Conservation (phyloP, 1,140 invertebrate species). For the Hirudo medicinalis region DNA sequence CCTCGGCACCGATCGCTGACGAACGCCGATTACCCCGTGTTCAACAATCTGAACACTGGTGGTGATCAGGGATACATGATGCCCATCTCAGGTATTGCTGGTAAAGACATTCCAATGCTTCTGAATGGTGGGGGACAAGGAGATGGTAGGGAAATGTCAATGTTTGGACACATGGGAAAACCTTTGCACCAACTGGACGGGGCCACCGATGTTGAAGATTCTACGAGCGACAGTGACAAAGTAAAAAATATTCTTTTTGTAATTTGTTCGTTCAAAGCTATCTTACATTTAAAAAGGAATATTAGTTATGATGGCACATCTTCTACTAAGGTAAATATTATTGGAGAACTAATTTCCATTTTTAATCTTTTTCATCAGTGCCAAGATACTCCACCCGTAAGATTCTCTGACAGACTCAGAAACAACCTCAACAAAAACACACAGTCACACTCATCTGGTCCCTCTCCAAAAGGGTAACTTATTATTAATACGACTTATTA, state of each 20-base stretch:
- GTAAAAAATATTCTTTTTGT: background rate
- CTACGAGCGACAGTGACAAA: background rate
- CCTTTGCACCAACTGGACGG: background rate
- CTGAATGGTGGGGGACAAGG: too few species aligned
- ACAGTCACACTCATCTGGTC: background rate
- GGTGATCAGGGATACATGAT: too few species aligned
- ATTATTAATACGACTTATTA: too few species aligned
- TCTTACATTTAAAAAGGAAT: background rate
- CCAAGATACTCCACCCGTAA: background rate
- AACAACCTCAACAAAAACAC: background rate
- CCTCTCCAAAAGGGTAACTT: slow-evolving; percentile 8
- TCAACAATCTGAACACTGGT: too few species aligned
- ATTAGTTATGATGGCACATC: background rate
- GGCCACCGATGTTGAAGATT: slow-evolving; percentile 2
- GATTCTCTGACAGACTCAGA: background rate
- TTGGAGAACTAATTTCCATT: background rate
- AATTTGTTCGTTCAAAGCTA: background rate
- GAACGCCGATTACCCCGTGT: too few species aligned
- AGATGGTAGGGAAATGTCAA: too few species aligned
- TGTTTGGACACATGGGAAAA: too few species aligned
- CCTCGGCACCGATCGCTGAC: too few species aligned
- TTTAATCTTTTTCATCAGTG: background rate
- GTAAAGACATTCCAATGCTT: too few species aligned
- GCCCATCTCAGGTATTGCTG: too few species aligned
- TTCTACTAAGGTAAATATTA: background rate